These are phyloP conservation scores for Furnarius figulus DNA, from an alignment of 2,113 vertebrate species.

Conservation along the genomic window DNA sequence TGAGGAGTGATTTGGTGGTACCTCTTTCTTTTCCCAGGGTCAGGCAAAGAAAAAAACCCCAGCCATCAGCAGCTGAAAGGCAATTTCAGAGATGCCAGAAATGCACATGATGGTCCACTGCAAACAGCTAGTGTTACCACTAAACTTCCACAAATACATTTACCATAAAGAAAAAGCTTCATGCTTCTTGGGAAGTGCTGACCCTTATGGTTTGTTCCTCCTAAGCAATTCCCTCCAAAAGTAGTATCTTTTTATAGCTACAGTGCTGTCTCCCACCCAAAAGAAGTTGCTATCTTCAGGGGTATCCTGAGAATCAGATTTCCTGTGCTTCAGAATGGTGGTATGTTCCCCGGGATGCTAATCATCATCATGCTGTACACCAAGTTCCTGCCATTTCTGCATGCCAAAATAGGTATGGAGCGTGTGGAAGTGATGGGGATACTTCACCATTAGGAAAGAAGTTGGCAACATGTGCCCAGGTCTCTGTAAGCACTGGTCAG, in stretches of 20 bases:
- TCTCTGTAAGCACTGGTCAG: background rate
- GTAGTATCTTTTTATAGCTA: background rate
- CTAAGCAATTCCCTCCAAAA: background rate
- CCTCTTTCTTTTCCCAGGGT: background rate
- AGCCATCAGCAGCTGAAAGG: background rate
- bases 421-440: background rate
- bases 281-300: background rate
- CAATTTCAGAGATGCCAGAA: background rate
- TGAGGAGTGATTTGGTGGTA: background rate
- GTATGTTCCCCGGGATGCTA: background rate
- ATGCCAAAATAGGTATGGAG: background rate
- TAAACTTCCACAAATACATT: background rate
- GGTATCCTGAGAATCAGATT: background rate
- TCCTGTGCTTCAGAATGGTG: background rate
- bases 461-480: no score
- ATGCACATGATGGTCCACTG: background rate
- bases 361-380: background rate
- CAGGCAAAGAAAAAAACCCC: background rate
- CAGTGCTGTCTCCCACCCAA: background rate
- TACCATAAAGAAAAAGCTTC: background rate
- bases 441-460: background rate
- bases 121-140: background rate
- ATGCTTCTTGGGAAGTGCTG: background rate
- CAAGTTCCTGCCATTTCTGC: background rate
- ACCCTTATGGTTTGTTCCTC: background rate